These are phyloP conservation scores for Synergus laeviventris DNA, from an alignment of 2,888 invertebrate genomes.

Conservation along the genomic window DNA sequence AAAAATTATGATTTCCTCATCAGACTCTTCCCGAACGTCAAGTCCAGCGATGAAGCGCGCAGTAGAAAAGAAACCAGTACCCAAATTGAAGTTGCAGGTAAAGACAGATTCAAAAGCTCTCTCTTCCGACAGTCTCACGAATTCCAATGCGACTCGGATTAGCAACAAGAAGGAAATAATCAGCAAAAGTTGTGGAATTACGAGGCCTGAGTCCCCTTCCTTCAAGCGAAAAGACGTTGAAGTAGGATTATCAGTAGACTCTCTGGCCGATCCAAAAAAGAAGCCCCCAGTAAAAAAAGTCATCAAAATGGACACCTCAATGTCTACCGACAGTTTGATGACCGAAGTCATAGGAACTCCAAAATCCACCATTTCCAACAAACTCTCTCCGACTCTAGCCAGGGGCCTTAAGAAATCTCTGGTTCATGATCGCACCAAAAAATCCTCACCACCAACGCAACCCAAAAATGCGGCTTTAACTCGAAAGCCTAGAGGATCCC, in stretches of 20 bases:
- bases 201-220: conserved; percentile 74
- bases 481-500: conserved; percentile 66
- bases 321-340: conserved; percentile 75
- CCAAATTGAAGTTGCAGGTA: conserved; percentile 69
- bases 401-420: conserved; percentile 61
- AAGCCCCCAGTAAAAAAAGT: conserved; percentile 61
- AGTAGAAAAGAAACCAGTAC: conserved; percentile 65
- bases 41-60: conserved; percentile 80
- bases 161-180: conserved; percentile 61
- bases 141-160: conserved; percentile 66
- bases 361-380: conserved; percentile 66
- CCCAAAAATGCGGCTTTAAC: conserved; percentile 63
- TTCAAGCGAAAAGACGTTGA: conserved; percentile 68
- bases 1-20: conserved; percentile 79
- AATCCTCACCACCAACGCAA: conserved; percentile 68
- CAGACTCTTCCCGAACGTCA: conserved; percentile 84
- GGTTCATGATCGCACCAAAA: conserved; percentile 61
- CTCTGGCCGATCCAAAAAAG: conserved; percentile 68
- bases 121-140: conserved; percentile 78
- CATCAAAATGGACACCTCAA: conserved; percentile 71
- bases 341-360: conserved; percentile 68
- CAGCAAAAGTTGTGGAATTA: conserved; percentile 73
- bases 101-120: conserved; percentile 74
- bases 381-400: conserved; percentile 69
- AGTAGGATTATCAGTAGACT: conserved; percentile 71